Evolutionary conservation across 1,140 invertebrate genomes (phyloP).

Genomic region (Rhyzopertha dominica): DNA sequence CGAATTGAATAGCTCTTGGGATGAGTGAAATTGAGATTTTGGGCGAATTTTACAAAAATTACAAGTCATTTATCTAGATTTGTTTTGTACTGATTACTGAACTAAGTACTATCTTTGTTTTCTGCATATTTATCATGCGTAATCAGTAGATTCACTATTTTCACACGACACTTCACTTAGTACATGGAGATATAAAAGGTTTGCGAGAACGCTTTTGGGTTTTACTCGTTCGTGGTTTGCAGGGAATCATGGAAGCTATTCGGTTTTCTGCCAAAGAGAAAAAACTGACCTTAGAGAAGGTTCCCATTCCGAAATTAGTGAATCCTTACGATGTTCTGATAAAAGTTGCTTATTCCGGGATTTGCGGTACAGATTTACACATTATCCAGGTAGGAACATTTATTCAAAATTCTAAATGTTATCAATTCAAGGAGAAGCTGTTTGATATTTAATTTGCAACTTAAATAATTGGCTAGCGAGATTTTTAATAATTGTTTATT

Average conservation of each 20-base stretch:
- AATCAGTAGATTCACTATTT: background rate
- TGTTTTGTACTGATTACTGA: too few relatives aligned
- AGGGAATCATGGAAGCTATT: conserved; percentile 54
- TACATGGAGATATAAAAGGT: background rate
- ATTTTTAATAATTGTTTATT: too few relatives aligned
- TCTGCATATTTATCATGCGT: background rate
- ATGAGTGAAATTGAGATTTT: too few relatives aligned
- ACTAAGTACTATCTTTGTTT: too few relatives aligned
- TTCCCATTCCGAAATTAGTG: conserved; percentile 49
- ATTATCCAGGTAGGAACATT: conserved; percentile 56
- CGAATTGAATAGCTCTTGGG: too few relatives aligned
- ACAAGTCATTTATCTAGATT: too few relatives aligned
- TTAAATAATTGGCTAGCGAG: too few relatives aligned
- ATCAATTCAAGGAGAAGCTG: too few relatives aligned
- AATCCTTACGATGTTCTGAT: conserved; percentile 56
- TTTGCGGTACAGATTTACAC: conserved; percentile 80
- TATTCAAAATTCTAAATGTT: background rate
- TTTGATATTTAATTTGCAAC: too few relatives aligned
- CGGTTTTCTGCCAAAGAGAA: conserved; percentile 51
- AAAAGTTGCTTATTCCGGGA: conserved; percentile 60
- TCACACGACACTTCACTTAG: background rate
- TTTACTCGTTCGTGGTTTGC: background rate
- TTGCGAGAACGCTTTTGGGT: background rate
- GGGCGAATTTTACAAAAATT: too few relatives aligned
- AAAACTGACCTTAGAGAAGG: conserved; percentile 47